These are phyloP conservation scores for Serrognathus titanus DNA, from an alignment of 2,888 invertebrate genomes.

Conservation along the genomic window DNA sequence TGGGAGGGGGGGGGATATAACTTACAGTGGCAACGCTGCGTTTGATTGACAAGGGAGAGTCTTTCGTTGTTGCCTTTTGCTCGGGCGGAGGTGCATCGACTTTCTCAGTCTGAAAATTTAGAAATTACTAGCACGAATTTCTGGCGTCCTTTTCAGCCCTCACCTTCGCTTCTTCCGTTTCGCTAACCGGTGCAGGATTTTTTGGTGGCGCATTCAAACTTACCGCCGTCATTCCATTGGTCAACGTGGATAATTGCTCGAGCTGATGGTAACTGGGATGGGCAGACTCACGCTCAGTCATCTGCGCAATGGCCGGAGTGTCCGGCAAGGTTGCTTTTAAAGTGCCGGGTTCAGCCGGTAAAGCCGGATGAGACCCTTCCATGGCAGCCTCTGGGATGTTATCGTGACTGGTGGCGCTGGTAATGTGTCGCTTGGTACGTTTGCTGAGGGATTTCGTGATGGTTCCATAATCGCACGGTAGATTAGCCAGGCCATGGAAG, in stretches of 20 bases:
- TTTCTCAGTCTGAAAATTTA: constrained; percentile 5
- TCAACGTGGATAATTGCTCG: constrained; percentile 36
- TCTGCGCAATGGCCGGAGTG: constrained; percentile 85
- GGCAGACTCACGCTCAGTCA: constrained; percentile 93
- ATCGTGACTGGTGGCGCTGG: constrained; percentile 37
- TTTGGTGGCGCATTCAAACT: constrained; percentile 37
- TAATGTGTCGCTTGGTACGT: constrained; percentile 44
- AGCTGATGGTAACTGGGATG: constrained; percentile 59
- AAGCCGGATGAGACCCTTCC: constrained; percentile 81
- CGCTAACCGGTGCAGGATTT: constrained; percentile 21
- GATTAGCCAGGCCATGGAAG: constrained; percentile 95
- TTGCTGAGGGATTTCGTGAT: constrained; percentile 76
- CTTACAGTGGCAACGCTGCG: constrained; percentile 42
- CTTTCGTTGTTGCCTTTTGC: constrained; percentile 2
- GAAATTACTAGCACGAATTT: constrained; percentile 1
- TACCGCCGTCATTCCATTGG: constrained; percentile 43
- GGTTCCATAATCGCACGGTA: constrained; percentile 88
- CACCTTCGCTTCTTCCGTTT: constrained; percentile 7
- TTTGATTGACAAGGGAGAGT: constrained; percentile 26
- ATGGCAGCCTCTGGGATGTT: constrained; percentile 67
- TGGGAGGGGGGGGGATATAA: background rate
- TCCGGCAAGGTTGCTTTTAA: constrained; percentile 86
- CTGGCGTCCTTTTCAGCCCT: background rate
- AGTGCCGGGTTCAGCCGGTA: constrained; percentile 88
- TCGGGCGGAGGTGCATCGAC: constrained; percentile 16